A percentile compares a stretch with the other conserved stretches of the same genome.
Evolutionary conservation across 2,797 vertebrate genomes (phyloP).

Genomic region (Enteromius fasciolatus): DNA sequence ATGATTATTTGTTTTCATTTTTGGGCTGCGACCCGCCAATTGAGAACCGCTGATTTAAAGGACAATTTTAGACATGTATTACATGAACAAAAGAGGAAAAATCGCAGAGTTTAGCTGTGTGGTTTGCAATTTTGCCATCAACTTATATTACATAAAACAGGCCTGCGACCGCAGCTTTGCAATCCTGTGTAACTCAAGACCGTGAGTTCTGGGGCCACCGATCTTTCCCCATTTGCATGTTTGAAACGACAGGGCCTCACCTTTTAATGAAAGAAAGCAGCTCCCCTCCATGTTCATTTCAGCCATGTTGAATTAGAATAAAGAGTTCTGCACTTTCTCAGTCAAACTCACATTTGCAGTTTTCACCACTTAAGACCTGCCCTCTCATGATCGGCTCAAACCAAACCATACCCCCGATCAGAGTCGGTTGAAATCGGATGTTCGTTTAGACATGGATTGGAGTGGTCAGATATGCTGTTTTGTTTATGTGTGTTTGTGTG

Average conservation of each 20-base stretch:
- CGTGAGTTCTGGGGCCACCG: conserved; percentile 53
- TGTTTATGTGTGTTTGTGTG: conserved; percentile 39
- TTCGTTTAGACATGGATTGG: conserved; percentile 50
- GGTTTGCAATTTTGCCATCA: conserved; percentile 68
- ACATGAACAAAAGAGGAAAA: conserved; percentile 32
- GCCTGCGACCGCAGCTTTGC: conserved; percentile 54
- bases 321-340: conserved; percentile 61
- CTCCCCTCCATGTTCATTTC: conserved; percentile 65
- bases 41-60: conserved; percentile 24
- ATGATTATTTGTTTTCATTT: neutral
- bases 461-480: conserved; percentile 40
- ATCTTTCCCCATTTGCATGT: conserved; percentile 65
- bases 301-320: conserved; percentile 69
- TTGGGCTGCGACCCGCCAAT: neutral
- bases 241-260: conserved; percentile 67
- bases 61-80: conserved; percentile 29
- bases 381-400: neutral
- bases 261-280: conserved; percentile 71
- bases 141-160: conserved; percentile 66
- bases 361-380: conserved; percentile 40
- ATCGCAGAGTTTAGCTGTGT: conserved; percentile 43
- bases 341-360: conserved; percentile 24
- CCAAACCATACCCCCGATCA: conserved; percentile 3
- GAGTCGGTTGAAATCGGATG: conserved; percentile 51
- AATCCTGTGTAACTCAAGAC: conserved; percentile 61